Base-by-base conservation (phyloP, 2,888 invertebrate species). In the Eupsilia transversa region DNA sequence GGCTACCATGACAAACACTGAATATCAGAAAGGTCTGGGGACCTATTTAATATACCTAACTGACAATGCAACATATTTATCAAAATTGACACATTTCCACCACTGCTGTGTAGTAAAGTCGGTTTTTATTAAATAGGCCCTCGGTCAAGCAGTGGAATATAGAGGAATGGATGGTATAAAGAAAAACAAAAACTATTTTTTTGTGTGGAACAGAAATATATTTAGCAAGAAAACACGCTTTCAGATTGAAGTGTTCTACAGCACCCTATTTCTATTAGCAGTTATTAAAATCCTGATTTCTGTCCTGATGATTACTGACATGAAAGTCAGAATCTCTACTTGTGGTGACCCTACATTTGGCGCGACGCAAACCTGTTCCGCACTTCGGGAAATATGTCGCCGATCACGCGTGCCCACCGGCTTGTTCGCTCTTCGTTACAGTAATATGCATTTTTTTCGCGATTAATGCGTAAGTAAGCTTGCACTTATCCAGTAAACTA, bases 321-420 rank as follows among this genome's bases (percentile, higher is more conserved):
- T 49, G 43, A 35, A 64, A 66, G 49, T 52, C 38, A 23, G 30
- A 73, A 41, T 68, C 38, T 46, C 9, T 46, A 17, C 30, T 30
- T 75, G n/a, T 80, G 82, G 80, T 77, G 49, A 77, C 77, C 82
- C 83, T 78, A 82, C 76, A 71, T 82, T 78, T 83, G 89, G 92
- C 92, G 92, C 92, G 90, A 90, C 83, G 88, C 86, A 94, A 96
- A 96, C 95, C 94, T 90, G 96, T 96, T 95, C 88, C 86, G 91
- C 93, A 92, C 93, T 93, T 94, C 91, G 92, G 93, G 92, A 94
- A 94, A 94, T 94, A 93, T 94, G 95, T 94, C 94, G 94, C 92
- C 91, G 91, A 90, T 91, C 93, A 93, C 93, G 94, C 93, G 94
- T 94, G 94, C 93, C 91, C 86, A 91, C 92, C 89, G 88, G 92